These are phyloP conservation scores for Zaprionus capensis DNA, from an alignment of 1,140 invertebrate genomes.

Conservation along the genomic window DNA sequence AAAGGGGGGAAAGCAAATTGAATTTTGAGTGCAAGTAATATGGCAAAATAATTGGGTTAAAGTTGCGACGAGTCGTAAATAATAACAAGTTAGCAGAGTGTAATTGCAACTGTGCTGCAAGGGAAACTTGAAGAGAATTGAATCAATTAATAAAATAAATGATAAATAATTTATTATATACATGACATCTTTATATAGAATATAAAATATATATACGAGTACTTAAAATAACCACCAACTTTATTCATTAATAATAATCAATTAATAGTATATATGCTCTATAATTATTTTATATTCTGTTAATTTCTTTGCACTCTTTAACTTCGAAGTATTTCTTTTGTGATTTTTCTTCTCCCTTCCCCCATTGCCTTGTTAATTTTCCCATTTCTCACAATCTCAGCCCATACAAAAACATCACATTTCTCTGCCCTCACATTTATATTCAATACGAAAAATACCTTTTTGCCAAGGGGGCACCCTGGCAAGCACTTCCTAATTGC, in stretches of 20 bases:
- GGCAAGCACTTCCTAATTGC: constrained; percentile 34
- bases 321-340: not conserved
- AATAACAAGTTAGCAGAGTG: not conserved
- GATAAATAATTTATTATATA: too few species aligned
- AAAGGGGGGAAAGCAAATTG: constrained; percentile 22
- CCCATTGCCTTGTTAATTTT: not conserved
- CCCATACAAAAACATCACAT: not conserved
- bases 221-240: too few species aligned
- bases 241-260: too few species aligned
- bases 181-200: too few species aligned
- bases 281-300: not conserved
- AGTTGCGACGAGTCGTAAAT: not conserved
- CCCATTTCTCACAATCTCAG: not conserved
- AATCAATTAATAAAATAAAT: not conserved
- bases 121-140: not conserved
- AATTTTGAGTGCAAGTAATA: constrained; percentile 18
- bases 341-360: not conserved
- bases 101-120: not conserved
- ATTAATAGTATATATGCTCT: not conserved
- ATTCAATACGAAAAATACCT: constrained; percentile 3
- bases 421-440: not conserved
- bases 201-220: too few species aligned
- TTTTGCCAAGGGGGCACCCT: not conserved
- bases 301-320: not conserved
- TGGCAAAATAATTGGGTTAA: constrained; percentile 32